Base-by-base conservation (phyloP, 2,888 invertebrate species). In the Cabera pusaria region DNA sequence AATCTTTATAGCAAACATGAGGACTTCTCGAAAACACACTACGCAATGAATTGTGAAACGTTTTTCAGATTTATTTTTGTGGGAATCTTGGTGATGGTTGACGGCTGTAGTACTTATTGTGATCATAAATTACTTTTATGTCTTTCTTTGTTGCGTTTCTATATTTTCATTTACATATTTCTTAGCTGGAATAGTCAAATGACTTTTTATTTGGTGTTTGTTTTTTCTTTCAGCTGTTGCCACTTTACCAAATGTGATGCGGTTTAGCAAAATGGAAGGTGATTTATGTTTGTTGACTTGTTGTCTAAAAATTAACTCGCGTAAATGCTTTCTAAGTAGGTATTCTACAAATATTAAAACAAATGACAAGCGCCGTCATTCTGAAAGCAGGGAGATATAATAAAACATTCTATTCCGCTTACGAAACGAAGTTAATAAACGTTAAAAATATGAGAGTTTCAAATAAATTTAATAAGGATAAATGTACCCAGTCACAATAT, bases 1-100 rank as follows among this genome's bases (percentile, higher is more conserved):
- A 70, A 72, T 64, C 59, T 73, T 72, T 72, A 67, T 62, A 56
- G 64, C 56, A 61, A 64, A 64, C 64, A 66, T 64, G 59, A 64
- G 62, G 52, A 57, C 47, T 55, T 67, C 60, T 64, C 44, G 48
- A 59, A 68, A 67, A 57, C 57, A 56, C 54, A 59, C 56, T 63
- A 56, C 53, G 60, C 50, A 63, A 63, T 62, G 60, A 52, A 64
- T 67, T 65, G 60, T 52, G 52, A 49, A 64, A 59, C 53, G 56
- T 51, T 54, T 59, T 53, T 59, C 47, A 48, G 52, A 61, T 69
- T 59, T 56, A 57, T 57, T 52, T 52, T 41, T 49, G 51, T 56
- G 49, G 44, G 40, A 50, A 56, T 54, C 44, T 52, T 46, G 46
- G 49, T 49, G 61, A 54, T 54, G 56, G 45, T 49, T 52, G 44